Evolutionary conservation across 2,113 vertebrate species (phyloP).

Genomic region (Tor tambroides): DNA sequence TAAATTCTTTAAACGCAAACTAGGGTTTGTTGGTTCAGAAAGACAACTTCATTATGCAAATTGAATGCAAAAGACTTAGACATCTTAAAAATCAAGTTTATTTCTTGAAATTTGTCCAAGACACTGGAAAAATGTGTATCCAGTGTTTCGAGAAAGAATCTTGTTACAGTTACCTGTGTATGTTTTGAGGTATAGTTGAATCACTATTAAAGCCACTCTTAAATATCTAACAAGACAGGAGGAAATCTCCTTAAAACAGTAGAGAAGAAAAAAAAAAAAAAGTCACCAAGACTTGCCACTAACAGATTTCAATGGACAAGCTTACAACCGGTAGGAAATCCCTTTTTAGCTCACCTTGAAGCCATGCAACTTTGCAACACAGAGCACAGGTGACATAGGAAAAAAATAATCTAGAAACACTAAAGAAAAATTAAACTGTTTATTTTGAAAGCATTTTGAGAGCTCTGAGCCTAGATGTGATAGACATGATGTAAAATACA

Average conservation of each 20-base stretch:
- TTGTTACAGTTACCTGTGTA: constrained; percentile 81
- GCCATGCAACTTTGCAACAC: constrained; percentile 75
- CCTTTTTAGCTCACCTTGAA: constrained; percentile 73
- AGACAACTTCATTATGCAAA: neutral
- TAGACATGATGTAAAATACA: constrained; percentile 99
- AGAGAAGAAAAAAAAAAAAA: constrained; percentile 36
- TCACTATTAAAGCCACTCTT: constrained; percentile 80
- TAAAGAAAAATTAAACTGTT: constrained; percentile 76
- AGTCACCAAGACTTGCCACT: constrained; percentile 72
- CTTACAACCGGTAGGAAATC: constrained; percentile 74
- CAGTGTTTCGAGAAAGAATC: constrained; percentile 77
- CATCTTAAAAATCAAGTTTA: constrained; percentile 83
- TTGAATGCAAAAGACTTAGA: constrained; percentile 43
- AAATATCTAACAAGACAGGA: constrained; percentile 77
- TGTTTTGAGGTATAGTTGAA: constrained; percentile 72
- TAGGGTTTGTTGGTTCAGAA: neutral
- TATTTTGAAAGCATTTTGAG: constrained; percentile 95
- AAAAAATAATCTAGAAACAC: constrained; percentile 66
- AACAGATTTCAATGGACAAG: constrained; percentile 73
- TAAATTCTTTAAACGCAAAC: neutral
- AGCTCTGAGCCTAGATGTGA: constrained; percentile 90
- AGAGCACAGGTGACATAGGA: constrained; percentile 62
- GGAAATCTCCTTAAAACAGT: constrained; percentile 72
- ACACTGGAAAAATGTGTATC: constrained; percentile 82
- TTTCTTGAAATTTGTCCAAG: constrained; percentile 83